phyloP scores from a whole-genome alignment of 2,797 vertebrate species.

The Brotula barbata region DNA sequence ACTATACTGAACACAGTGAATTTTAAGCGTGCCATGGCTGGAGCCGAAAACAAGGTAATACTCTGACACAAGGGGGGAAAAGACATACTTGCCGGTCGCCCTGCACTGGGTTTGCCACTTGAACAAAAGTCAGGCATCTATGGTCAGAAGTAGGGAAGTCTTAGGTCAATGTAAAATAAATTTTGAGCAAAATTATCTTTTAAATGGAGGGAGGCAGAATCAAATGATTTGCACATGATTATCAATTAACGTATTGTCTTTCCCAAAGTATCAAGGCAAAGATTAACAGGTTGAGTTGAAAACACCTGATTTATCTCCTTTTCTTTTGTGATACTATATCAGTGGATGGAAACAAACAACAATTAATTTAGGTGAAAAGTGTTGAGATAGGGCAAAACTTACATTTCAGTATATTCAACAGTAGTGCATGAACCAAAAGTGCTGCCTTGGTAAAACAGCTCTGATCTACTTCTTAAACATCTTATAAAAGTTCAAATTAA shows the following conservation, averaged over 20 bases:
- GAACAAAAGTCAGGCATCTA: slow-evolving; percentile 78
- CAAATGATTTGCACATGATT: slow-evolving; percentile 55
- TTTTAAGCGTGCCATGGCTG: slow-evolving; percentile 60
- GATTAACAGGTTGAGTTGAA: slow-evolving; percentile 3
- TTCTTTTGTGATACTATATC: slow-evolving; percentile 4
- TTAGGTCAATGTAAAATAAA: slow-evolving; percentile 65
- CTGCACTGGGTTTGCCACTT: slow-evolving; percentile 76
- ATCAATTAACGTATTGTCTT: background rate
- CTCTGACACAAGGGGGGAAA: slow-evolving; percentile 71
- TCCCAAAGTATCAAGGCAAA: slow-evolving; percentile 1
- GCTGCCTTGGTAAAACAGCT: background rate
- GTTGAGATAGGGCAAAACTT: background rate
- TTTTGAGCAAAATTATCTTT: slow-evolving; percentile 56
- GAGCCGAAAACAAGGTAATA: slow-evolving; percentile 70
- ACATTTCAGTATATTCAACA: no score
- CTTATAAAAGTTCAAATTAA: background rate
- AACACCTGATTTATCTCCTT: background rate
- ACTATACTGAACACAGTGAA: slow-evolving; percentile 18
- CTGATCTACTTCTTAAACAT: background rate
- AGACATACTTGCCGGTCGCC: slow-evolving; percentile 75
- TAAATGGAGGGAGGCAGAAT: slow-evolving; percentile 59
- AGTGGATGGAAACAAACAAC: slow-evolving; percentile 11
- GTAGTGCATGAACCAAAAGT: no score
- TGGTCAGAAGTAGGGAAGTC: slow-evolving; percentile 75
- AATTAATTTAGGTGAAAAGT: slow-evolving; percentile 1